Conservation (phyloP, 2,888 invertebrate species). For the Cataglyphis rosenhaueri region DNA sequence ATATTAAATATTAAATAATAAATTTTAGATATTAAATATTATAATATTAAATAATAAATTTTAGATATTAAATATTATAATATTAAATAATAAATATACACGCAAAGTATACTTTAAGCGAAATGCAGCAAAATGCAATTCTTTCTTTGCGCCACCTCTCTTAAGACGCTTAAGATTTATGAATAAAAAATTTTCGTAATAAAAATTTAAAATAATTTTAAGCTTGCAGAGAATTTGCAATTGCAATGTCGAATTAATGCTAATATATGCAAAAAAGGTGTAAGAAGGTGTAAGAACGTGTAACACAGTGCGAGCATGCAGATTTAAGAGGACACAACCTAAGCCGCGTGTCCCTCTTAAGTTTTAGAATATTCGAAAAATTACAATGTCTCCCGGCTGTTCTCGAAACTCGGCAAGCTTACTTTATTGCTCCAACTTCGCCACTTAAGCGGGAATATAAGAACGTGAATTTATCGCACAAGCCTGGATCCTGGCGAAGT, state of each 20-base stretch:
- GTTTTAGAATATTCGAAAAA: constrained; percentile 45
- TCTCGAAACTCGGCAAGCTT: constrained; percentile 23
- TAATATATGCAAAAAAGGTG: constrained; percentile 13
- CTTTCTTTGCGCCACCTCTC: neutral
- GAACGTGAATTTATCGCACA: constrained; percentile 38
- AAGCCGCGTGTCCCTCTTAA: constrained; percentile 6
- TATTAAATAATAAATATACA: neutral
- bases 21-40: neutral
- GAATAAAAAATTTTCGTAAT: constrained; percentile 10
- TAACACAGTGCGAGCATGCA: neutral
- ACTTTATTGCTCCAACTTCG: constrained; percentile 38
- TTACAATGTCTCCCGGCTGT: constrained; percentile 32
- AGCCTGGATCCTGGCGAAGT: neutral
- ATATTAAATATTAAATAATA: constrained; percentile 1
- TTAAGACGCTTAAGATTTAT: constrained; percentile 5
- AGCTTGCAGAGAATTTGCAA: constrained; percentile 20
- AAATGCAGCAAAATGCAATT: neutral
- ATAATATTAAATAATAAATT: neutral
- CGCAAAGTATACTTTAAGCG: neutral
- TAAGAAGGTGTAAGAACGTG: neutral
- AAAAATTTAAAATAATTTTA: constrained; percentile 6
- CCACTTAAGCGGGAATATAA: constrained; percentile 34
- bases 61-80: neutral
- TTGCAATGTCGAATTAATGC: neutral
- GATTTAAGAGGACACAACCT: neutral